phyloP scores from a whole-genome alignment of 2,888 invertebrate species.

The Eilema griseolum region DNA sequence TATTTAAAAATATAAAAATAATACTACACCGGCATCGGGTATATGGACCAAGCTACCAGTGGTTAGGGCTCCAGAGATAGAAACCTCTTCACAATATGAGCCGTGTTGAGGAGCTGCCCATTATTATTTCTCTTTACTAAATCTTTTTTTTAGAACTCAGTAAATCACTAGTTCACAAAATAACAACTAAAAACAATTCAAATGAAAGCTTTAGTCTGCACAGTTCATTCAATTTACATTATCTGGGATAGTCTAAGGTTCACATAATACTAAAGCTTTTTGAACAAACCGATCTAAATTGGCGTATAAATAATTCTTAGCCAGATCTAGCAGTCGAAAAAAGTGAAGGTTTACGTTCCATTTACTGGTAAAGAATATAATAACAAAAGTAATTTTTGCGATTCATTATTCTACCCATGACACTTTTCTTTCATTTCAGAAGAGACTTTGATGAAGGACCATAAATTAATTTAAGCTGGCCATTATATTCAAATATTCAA shows the following conservation, averaged over 20 bases:
- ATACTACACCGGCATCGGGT: too few species aligned
- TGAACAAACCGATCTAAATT: background rate
- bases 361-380: conserved; percentile 23
- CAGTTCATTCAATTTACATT: background rate
- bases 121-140: too few species aligned
- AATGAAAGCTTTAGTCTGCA: background rate
- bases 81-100: too few species aligned
- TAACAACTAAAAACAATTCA: background rate
- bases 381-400: conserved; percentile 25
- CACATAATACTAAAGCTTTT: background rate
- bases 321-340: background rate
- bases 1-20: too few species aligned
- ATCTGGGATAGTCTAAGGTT: background rate
- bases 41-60: too few species aligned
- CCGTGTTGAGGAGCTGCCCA: too few species aligned
- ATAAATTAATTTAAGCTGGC: conserved; percentile 27
- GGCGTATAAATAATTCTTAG: background rate
- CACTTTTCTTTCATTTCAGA: conserved; percentile 30
- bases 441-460: conserved; percentile 22
- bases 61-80: too few species aligned
- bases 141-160: too few species aligned
- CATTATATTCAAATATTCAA: conserved; percentile 28
- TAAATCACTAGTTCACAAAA: background rate
- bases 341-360: conserved; percentile 12
- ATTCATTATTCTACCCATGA: conserved; percentile 29